A percentile compares a stretch with the other conserved stretches of the same genome.
These are phyloP conservation scores for Oostethus manadensis DNA, from an alignment of 2,113 vertebrate genomes.

Conservation along the genomic window DNA sequence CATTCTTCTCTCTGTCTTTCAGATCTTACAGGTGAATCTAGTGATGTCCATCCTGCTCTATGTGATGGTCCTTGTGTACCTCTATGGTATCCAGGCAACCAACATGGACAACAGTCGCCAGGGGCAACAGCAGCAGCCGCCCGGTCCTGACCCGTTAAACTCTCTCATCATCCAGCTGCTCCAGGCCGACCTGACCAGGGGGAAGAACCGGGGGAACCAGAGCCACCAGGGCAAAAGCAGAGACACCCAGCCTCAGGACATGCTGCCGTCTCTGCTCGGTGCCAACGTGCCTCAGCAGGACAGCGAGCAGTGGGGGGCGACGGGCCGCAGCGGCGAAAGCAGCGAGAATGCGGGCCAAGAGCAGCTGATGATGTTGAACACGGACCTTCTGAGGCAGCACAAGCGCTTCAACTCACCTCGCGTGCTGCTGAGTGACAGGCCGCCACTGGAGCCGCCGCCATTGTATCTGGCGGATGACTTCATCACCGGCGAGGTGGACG, in stretches of 20 bases:
- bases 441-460: slow-evolving; percentile 84
- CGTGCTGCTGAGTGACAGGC: slow-evolving; percentile 87
- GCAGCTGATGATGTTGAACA: slow-evolving; percentile 73
- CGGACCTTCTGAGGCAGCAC: slow-evolving; percentile 82
- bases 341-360: slow-evolving; percentile 62
- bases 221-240: slow-evolving; percentile 43
- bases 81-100: slow-evolving; percentile 92
- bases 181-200: slow-evolving; percentile 86
- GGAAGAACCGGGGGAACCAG: slow-evolving; percentile 62
- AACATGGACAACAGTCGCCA: slow-evolving; percentile 80
- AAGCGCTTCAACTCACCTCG: slow-evolving; percentile 88
- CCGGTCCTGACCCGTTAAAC: slow-evolving; percentile 88
- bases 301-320: slow-evolving; percentile 54
- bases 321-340: slow-evolving; percentile 30
- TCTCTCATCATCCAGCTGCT: slow-evolving; percentile 94
- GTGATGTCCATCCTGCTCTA: slow-evolving; percentile 99
- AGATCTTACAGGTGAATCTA: slow-evolving; percentile 99
- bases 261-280: slow-evolving; percentile 25
- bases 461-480: slow-evolving; percentile 88
- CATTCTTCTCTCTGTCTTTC: slow-evolving; percentile 55
- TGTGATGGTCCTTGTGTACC: slow-evolving; percentile 95
- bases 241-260: slow-evolving; percentile 22
- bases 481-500: slow-evolving; percentile 52
- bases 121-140: slow-evolving; percentile 70
- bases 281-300: slow-evolving; percentile 31